A percentile compares a stretch with the other conserved stretches of the same genome.
phyloP scores from a whole-genome alignment of 2,113 vertebrate species.

The Mus pahari region DNA sequence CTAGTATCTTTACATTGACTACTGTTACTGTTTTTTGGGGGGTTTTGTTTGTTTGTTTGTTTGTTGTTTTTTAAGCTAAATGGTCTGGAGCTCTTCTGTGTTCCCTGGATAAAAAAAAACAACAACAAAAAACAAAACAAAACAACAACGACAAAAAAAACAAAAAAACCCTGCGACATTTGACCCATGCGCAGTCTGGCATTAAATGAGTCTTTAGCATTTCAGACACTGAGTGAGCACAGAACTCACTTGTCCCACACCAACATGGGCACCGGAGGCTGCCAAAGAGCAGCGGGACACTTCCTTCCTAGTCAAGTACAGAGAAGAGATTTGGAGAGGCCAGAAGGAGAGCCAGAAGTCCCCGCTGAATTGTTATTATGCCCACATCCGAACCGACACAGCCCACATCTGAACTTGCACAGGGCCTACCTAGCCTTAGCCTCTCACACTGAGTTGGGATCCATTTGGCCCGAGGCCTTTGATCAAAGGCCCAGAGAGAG shows the following conservation, averaged over 20 bases:
- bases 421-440: background rate
- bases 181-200: background rate
- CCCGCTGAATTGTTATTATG: background rate
- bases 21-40: background rate
- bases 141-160: background rate
- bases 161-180: background rate
- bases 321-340: slow-evolving; percentile 54
- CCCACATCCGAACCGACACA: background rate
- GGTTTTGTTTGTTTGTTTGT: too few species aligned
- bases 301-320: slow-evolving; percentile 63
- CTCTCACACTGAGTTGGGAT: background rate
- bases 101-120: background rate
- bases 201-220: slow-evolving; percentile 34
- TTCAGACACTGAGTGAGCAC: slow-evolving; percentile 35
- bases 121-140: background rate
- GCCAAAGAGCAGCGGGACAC: slow-evolving; percentile 57
- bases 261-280: background rate
- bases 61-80: background rate
- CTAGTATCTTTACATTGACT: slow-evolving; percentile 22
- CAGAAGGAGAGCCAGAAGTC: background rate
- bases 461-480: background rate
- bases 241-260: slow-evolving; percentile 53
- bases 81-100: slow-evolving; percentile 2
- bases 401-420: background rate
- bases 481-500: background rate